Evolutionary conservation across 2,797 vertebrate genomes (phyloP), one percentile per base, ranked within the genome.

Genomic region (Chaenodraco wilsoni): DNA sequence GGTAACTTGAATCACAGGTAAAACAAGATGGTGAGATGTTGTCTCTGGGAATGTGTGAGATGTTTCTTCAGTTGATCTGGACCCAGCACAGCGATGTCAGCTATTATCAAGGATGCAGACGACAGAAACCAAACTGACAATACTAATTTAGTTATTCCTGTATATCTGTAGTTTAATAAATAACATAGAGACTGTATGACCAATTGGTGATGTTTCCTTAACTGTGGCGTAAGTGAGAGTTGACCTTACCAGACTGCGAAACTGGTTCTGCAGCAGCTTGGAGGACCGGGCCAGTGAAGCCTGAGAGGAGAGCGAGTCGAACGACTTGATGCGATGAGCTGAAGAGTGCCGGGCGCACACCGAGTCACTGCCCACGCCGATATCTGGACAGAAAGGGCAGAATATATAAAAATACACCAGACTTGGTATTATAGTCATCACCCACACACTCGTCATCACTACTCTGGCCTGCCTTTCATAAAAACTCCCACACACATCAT

Each of bases 321-420:
- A 98, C 0, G 98, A 99, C 88, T 98, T 99, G 90, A 97, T 98
- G 72, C 97, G 95, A 72, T 96, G 96, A 76, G 98, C 97, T 13
- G 96, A 97, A 48, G 97, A 94, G 88, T 94, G 96, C 56, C 96
- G 96, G 51, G 95, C 91, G 1, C 97, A 98, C 91, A 99, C 96
- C 9, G 97, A 97, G 84, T 99, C 97, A 67, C 96, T 97, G 82
- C 96, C 96, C 81, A 98, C 95, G 31, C 97, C 96, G 23, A 98
- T 97, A 92, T 98, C 98, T 99, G 85, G 21, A 68, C 52, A 79
- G 52, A 78, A 23, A 77, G 11, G 23, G 51, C 9, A 54, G 46
- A 63, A 71, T 58, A 87, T 72, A 37, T 37, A 37, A 1, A 84
- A 88, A 89, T 85, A 90, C 67, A 85, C 49, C 50, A 69, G 62